Evolutionary conservation across 2,797 vertebrate species (phyloP), one percentile per base, ranked within the genome.

Genomic region (Miichthys miiuy): DNA sequence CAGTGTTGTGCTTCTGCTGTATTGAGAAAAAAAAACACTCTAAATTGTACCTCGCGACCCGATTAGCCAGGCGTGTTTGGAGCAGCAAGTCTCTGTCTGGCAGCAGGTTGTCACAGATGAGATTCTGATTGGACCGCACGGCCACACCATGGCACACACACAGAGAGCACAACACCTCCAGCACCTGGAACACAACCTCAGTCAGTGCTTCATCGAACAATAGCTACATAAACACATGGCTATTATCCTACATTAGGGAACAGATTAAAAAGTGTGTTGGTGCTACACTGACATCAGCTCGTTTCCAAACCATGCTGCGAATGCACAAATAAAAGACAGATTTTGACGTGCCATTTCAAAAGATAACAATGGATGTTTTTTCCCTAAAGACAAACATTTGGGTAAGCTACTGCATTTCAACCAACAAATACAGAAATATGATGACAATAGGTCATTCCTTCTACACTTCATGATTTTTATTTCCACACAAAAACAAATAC

Each of bases 101-200:
- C 62, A 99, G 95, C 70, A 99, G 94, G 82, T 96, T 97, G 90
- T 99, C 97, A 91, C 97, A 98, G 88, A 99, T 98, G 83, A 98
- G 94, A 90, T 98, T 96, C 79, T 99, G 98, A 94, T 98, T 99
- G 77, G 97, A 97, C 3, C 97, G 94, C 57, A 99, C 96, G 0
- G 98, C 98, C 14, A 97, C 96, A 46, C 97, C 96, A 38, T 98
- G 96, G 90, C 97, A 99, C 77, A 98, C 97, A 88, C 97, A 99
- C n/a, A 99, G 94, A 21, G 98, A 98, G 83, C 96, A 96, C 9
- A 99, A 92, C 82, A 99, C 97, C 61, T 99, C 97, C 88, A 99
- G 93, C 76, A 99, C 97, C 98, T 99, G 91, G 44, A 86, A 92
- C 30, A 81, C 67, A 92, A 77, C 23, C 81, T 41, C 34, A 38